phyloP scores from a whole-genome alignment of 2,797 vertebrate genomes.

The Poeciliopsis presidionis region DNA sequence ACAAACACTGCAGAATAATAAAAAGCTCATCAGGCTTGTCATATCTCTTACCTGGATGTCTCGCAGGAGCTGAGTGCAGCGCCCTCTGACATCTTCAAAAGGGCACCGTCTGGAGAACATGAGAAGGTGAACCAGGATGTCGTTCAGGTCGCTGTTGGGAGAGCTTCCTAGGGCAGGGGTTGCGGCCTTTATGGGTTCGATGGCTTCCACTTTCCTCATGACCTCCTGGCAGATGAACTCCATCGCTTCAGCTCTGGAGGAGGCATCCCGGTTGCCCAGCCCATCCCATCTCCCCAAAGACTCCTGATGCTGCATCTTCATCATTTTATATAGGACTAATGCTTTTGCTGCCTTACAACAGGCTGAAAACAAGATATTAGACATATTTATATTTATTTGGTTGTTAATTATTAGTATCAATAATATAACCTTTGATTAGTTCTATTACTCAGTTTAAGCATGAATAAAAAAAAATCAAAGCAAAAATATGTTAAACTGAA shows the following conservation, averaged over 20 bases:
- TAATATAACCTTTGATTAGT: background rate
- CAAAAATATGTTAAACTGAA: background rate
- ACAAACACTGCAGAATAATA: constrained; percentile 4
- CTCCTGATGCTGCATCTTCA: constrained; percentile 87
- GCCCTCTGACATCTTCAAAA: constrained; percentile 87
- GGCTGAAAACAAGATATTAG: constrained; percentile 39
- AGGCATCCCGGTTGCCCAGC: constrained; percentile 85
- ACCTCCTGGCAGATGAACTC: constrained; percentile 86
- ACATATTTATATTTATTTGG: background rate
- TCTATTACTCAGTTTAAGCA: background rate
- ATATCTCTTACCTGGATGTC: constrained; percentile 86
- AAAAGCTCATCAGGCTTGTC: background rate
- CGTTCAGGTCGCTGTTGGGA: constrained; percentile 80
- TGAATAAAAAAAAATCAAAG: background rate
- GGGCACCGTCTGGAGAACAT: constrained; percentile 93
- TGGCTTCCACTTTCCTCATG: constrained; percentile 81
- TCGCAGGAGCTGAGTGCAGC: constrained; percentile 83
- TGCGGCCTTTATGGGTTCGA: constrained; percentile 58
- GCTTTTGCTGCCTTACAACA: constrained; percentile 56
- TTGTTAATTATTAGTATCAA: background rate
- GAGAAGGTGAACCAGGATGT: constrained; percentile 87
- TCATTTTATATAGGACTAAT: constrained; percentile 60
- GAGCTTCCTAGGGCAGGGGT: constrained; percentile 42
- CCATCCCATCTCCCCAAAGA: constrained; percentile 87
- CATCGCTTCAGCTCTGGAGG: constrained; percentile 83